Evolutionary conservation across 2,888 invertebrate genomes (phyloP).

Genomic region (Crocallis elinguaria): DNA sequence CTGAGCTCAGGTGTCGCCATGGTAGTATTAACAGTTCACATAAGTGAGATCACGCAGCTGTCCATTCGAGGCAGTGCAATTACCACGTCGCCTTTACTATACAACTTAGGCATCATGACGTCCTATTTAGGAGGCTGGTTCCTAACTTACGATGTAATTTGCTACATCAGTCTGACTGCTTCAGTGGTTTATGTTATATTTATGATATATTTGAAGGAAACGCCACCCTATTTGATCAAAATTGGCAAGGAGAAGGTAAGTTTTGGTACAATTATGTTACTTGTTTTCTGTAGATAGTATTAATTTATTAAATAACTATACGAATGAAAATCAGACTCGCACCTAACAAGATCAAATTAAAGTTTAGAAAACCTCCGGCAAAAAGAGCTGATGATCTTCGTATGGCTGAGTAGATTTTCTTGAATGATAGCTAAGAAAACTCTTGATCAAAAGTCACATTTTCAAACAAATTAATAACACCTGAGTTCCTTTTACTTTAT

Average conservation of each 20-base stretch:
- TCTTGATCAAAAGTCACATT: too few relatives aligned
- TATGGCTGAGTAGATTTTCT: too few relatives aligned
- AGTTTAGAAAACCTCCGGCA: too few relatives aligned
- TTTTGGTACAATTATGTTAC: not conserved
- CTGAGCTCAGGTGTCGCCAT: slow-evolving; percentile 56
- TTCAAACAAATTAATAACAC: too few relatives aligned
- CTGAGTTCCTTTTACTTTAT: slow-evolving; percentile 25
- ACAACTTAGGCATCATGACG: slow-evolving; percentile 41
- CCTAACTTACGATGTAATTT: slow-evolving; percentile 47
- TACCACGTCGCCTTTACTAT: slow-evolving; percentile 32
- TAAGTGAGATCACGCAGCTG: slow-evolving; percentile 74
- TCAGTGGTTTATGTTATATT: slow-evolving; percentile 38
- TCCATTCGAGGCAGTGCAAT: slow-evolving; percentile 43
- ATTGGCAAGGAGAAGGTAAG: slow-evolving; percentile 47
- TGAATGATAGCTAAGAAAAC: too few relatives aligned
- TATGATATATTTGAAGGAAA: slow-evolving; percentile 45
- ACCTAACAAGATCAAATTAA: too few relatives aligned
- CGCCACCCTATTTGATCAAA: slow-evolving; percentile 46
- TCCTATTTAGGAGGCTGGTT: slow-evolving; percentile 53
- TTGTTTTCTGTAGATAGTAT: not conserved
- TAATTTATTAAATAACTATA: too few relatives aligned
- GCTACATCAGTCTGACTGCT: slow-evolving; percentile 43
- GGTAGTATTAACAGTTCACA: slow-evolving; percentile 76
- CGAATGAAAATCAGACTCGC: too few relatives aligned
- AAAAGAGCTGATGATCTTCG: too few relatives aligned